phyloP scores from a whole-genome alignment of 2,888 invertebrate species.

The Macrosoma leucophasiata region DNA sequence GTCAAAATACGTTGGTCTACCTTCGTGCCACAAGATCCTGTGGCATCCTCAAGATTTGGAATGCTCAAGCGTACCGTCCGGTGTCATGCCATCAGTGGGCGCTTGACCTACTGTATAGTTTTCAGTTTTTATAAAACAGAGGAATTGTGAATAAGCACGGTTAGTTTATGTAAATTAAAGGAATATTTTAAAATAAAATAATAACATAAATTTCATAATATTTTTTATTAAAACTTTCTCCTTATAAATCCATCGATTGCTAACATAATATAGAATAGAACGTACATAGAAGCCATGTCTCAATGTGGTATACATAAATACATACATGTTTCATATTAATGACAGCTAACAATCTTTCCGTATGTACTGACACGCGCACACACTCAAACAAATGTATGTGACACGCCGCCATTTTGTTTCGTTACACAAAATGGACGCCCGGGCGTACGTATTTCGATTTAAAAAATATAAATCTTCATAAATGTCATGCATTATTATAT shows the following conservation, averaged over 20 bases:
- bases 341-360: constrained; percentile 39
- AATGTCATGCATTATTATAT: too few species aligned
- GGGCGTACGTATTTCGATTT: constrained; percentile 3
- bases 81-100: too few species aligned
- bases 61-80: too few species aligned
- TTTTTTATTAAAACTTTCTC: constrained; percentile 73
- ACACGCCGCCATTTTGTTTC: constrained; percentile 33
- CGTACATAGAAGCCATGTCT: constrained; percentile 68
- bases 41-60: too few species aligned
- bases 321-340: constrained; percentile 35
- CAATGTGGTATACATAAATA: constrained; percentile 56
- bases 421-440: constrained; percentile 16
- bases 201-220: constrained; percentile 55
- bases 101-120: too few species aligned
- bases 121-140: too few species aligned
- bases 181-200: too few species aligned
- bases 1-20: too few species aligned
- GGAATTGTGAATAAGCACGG: too few species aligned
- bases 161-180: too few species aligned
- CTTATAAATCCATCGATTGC: constrained; percentile 74
- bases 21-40: too few species aligned
- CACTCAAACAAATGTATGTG: constrained; percentile 27
- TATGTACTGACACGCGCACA: constrained; percentile 34
- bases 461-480: too few species aligned
- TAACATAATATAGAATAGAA: constrained; percentile 67